Evolutionary conservation across 2,797 vertebrate genomes (phyloP), one percentile per base, ranked within the genome.

Genomic region (Nyctibius grandis): DNA sequence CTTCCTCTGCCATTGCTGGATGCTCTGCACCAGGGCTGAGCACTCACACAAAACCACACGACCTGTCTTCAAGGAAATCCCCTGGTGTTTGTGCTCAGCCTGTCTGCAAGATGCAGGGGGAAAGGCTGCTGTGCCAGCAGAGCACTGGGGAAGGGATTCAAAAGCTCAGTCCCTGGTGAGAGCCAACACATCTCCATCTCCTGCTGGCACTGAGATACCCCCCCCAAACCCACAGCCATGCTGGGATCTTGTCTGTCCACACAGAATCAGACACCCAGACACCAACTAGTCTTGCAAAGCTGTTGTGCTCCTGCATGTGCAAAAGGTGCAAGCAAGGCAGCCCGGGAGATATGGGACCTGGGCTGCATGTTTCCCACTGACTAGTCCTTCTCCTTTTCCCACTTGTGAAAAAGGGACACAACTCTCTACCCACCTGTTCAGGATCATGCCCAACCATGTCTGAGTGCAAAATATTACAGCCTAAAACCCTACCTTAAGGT

Each of bases 381-480:
- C 13, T 16, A 12, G 1, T 13, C 15, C 29, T 72, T 23, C 54
- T 53, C 63, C 26, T 28, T 42, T 53, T 25, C 44, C 68, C 5
- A 10, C 18, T 31, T 31, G 1, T 16, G 34, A 67, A 60, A 31
- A 9, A 60, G 21, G 12, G 6, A n/a, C 29, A 42, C 8, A 6
- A 19, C 5, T 2, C 10, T 5, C 36, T n/a, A 23, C 15, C 15
- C 47, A 31, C 15, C 5, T 6, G 5, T 18, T 29, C 36, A 59
- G 11, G 28, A 44, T 34, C 28, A 15, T 0, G 1, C 57, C 11
- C 5, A n/a, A 3, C 12, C 11, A 28, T 0, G 0, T 11, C 42
- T 29, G 15, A 56, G 6, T 15, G 5, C 20, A 59, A 76, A 65
- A 45, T 4, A 73, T 5, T 20, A 34, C 28, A 89, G 31, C 26